These are phyloP conservation scores for Balearica regulorum DNA, from an alignment of 2,797 vertebrate species.

Conservation along the genomic window DNA sequence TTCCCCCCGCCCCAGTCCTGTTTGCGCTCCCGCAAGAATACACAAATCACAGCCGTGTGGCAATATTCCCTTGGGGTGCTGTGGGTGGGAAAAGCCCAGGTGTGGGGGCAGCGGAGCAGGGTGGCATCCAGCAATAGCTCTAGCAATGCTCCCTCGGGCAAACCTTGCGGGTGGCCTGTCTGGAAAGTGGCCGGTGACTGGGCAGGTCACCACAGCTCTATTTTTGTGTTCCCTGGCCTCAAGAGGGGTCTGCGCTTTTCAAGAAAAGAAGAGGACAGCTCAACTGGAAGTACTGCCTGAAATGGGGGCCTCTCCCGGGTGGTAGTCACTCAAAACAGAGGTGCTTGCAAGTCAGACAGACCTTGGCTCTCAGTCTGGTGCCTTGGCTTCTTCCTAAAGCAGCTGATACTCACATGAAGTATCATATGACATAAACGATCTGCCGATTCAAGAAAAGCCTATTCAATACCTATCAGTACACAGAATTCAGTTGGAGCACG, in stretches of 20 bases:
- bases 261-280: not conserved
- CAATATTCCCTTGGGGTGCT: accelerated
- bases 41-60: not conserved
- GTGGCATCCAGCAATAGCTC: not conserved
- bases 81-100: not conserved
- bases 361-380: not conserved
- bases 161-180: not conserved
- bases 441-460: not conserved
- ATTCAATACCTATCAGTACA: not conserved
- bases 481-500: not conserved
- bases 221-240: not conserved
- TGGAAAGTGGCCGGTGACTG: accelerated
- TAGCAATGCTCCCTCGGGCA: not conserved
- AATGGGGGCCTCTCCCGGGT: accelerated
- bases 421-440: not conserved
- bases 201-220: not conserved
- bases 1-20: accelerated
- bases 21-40: accelerated
- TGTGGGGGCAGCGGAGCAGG: accelerated
- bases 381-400: not conserved
- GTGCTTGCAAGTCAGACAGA: not conserved
- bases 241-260: not conserved
- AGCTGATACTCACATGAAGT: accelerated
- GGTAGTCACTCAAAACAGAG: not conserved
- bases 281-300: not conserved